These are phyloP conservation scores for Clostera curtula DNA, from an alignment of 2,888 invertebrate species.

Conservation along the genomic window DNA sequence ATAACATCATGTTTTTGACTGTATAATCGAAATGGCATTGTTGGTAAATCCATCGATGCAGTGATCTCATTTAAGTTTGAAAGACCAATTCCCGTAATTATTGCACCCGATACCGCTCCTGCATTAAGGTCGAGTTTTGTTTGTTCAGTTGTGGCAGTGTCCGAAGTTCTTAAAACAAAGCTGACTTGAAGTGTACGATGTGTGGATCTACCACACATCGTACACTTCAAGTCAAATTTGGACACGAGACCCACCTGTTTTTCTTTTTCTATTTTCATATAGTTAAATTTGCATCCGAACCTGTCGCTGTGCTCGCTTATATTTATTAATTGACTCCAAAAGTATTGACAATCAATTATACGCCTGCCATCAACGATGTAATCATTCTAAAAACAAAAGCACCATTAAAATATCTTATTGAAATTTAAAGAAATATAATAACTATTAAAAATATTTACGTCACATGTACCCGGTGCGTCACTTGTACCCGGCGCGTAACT, in stretches of 20 bases:
- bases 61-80: slow-evolving; percentile 7
- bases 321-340: slow-evolving; percentile 2
- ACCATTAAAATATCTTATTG: no score
- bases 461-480: no score
- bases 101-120: slow-evolving; percentile 3
- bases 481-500: no score
- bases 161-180: slow-evolving; percentile 6
- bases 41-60: slow-evolving; percentile 10
- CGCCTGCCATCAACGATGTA: slow-evolving; percentile 3
- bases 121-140: slow-evolving; percentile 1
- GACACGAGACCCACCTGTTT: slow-evolving; percentile 3
- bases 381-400: slow-evolving; percentile 3
- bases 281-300: slow-evolving; percentile 3
- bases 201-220: slow-evolving; percentile 7
- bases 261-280: slow-evolving; percentile 2
- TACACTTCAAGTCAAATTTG: slow-evolving; percentile 7
- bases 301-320: slow-evolving; percentile 4
- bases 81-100: slow-evolving; percentile 5
- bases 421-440: no score
- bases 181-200: no score
- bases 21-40: slow-evolving; percentile 7
- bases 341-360: slow-evolving; percentile 3
- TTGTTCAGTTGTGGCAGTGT: slow-evolving; percentile 1
- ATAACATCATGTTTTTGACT: slow-evolving; percentile 5
- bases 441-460: no score